Evolutionary conservation across 1,140 invertebrate genomes (phyloP), one percentile per base, ranked within the genome.

Genomic region (Zaprionus capensis): DNA sequence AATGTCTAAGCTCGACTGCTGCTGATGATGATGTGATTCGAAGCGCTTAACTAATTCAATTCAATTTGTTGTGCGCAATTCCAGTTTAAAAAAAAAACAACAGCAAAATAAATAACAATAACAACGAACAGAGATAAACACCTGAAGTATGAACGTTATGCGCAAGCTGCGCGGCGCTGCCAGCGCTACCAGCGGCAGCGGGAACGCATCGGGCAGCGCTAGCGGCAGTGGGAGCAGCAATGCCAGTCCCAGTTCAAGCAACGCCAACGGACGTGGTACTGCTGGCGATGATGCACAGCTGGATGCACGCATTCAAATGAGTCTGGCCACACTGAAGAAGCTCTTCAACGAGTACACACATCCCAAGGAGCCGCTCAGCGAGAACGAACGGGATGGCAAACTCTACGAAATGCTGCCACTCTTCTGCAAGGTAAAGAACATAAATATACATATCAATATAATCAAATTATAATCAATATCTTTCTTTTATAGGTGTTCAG

Each of bases 331-430:
- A 90, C 94, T 99, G 4, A 97, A 99, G 82, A 99, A 99, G 93
- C 94, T 99, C 11, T 99, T 99, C 93, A 96, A 97, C 24, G 98
- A 99, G 90, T 98, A 98, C 84, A 96, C 96, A 22, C 97, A 99
- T 94, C 97, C 97, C 41, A 94, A 96, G 51, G 96, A 97, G 81
- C 94, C 96, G 9, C 94, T 98, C 1, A 95, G 95, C 36, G 97
- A 98, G 69, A 94, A 95, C 64, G 97, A 99, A 93, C 95, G 96
- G 73, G 98, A 99, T 93, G 97, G 97, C 88, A 98, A 99, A 93
- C 94, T 99, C 1, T 99, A 99, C 93, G 99, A 98, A 93, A 99
- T 99, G 97, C 94, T 99, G 82, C 99, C 99, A 49, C 94, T 99
- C 11, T 99, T 99, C 94, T 99, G 98, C 94, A 99, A 99, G 95